Base-by-base conservation (phyloP, 2,797 vertebrate genomes). In the Sebastes reedi region DNA sequence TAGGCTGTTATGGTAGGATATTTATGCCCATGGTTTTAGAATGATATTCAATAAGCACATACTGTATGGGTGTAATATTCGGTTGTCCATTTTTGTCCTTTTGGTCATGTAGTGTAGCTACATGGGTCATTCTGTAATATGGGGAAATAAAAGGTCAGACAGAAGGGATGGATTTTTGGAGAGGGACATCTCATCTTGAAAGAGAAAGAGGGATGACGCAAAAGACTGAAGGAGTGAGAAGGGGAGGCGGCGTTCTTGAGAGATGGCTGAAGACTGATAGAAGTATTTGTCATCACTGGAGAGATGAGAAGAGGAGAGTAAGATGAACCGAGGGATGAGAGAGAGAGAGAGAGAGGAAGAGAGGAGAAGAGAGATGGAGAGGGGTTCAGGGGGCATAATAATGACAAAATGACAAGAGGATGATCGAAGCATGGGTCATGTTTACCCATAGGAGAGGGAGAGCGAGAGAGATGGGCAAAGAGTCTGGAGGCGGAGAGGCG, bases 371-470 rank as follows among this genome's bases (percentile, higher is more conserved):
- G 85, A 87, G 81, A 88, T 76, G 72, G 83, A 84, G 81, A 79
- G 62, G 56, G 77, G 87, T 91, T 89, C 81, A 81, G 87, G 88
- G 88, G 87, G 89, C 80, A 89, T 78, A 88, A 90, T 91, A 88
- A 93, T 93, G 92, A 94, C 92, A 91, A 92, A 92, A 91, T 87
- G 92, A 92, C 89, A 91, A 89, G 88, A 83, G 83, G 87, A 90
- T 92, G 93, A 94, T 94, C 75, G 91, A 94, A 85, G 86, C 86
- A 79, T 84, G 89, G 92, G 89, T 91, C 92, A 91, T 89, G 88
- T 92, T 92, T 93, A 94, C 88, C 89, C 91, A 93, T 84, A 87
- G 88, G 88, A 92, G 84, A 64, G 79, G 61, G 72, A 68, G 86
- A 90, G 72, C 58, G 72, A 79, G 83, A 85, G 87, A 82, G 74